Evolutionary conservation across 1,140 invertebrate genomes (phyloP), one percentile per base, ranked within the genome.

Genomic region (Cydia strobilella): DNA sequence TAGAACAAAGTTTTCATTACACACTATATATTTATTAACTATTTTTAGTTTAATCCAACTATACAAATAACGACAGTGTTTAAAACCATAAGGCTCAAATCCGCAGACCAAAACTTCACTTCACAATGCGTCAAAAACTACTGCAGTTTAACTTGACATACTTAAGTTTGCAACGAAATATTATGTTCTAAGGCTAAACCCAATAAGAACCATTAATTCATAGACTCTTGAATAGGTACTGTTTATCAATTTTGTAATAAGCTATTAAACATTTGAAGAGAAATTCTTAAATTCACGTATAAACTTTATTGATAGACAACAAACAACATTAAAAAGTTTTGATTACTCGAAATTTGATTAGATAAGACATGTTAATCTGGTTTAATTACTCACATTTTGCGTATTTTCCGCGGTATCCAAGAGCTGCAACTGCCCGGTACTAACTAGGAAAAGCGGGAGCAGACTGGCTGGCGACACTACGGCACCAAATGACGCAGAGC

Each of bases 391-490:
- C 18, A 69, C 65, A 69, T 69, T 66, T 66, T 42, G n/a, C n/a
- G 54, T 59, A 59, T 59, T 23, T 59, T 59, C 54, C 54, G 54
- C 54, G 27, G 0, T 18, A 69, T 15, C 23, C 65, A 39, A 69
- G 27, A 42, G 31, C 54, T 69, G 1, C 65, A 35, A 35, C 6
- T 69, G 27, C 23, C 20, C 54, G n/a, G 35, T 69, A 9, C 31
- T 12, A 39, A 39, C 27, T 12, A 18, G 9, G 31, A 23, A 69
- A 69, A 69, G 7, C 31, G 65, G 65, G 65, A 69, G 65, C 65
- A 69, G 65, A 69, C 65, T 69, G 15, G 65, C 65, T 69, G 65
- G 65, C 65, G 65, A 39, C 65, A 39, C 65, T 69, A 69, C 65
- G 31, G 31, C 65, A 59, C 54, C n/a, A 39, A 69, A 69, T 69